phyloP scores from a whole-genome alignment of 1,140 invertebrate species.

The Araneus ventricosus region DNA sequence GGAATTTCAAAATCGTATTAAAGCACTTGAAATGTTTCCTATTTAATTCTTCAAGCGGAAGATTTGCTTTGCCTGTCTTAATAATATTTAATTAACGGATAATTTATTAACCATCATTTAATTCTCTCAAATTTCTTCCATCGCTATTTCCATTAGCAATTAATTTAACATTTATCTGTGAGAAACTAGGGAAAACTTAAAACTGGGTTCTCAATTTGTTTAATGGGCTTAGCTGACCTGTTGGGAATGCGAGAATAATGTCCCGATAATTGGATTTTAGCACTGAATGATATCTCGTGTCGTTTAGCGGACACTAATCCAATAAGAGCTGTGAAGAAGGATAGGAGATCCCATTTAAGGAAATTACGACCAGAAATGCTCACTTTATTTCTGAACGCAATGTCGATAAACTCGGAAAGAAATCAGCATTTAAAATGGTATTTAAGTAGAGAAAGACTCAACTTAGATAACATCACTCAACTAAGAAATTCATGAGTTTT shows the following conservation, averaged over 20 bases:
- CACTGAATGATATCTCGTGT: conserved; percentile 33
- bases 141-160: background rate
- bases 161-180: conserved; percentile 1
- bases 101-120: background rate
- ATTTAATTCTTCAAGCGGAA: no score
- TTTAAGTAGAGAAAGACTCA: background rate
- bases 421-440: background rate
- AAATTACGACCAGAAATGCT: background rate
- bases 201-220: conserved; percentile 18
- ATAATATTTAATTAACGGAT: background rate
- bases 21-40: no score
- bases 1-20: no score
- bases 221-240: conserved; percentile 25
- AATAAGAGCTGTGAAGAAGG: conserved; percentile 13
- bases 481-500: background rate
- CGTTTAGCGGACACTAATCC: conserved; percentile 22
- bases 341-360: conserved; percentile 14
- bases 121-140: background rate
- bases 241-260: background rate
- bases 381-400: background rate
- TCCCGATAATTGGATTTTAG: conserved; percentile 21
- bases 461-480: background rate
- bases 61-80: background rate
- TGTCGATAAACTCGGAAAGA: background rate
- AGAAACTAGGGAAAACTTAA: background rate